Evolutionary conservation across 1,140 invertebrate species (phyloP), one percentile per base, ranked within the genome.

Genomic region (Ridgeia piscesae): DNA sequence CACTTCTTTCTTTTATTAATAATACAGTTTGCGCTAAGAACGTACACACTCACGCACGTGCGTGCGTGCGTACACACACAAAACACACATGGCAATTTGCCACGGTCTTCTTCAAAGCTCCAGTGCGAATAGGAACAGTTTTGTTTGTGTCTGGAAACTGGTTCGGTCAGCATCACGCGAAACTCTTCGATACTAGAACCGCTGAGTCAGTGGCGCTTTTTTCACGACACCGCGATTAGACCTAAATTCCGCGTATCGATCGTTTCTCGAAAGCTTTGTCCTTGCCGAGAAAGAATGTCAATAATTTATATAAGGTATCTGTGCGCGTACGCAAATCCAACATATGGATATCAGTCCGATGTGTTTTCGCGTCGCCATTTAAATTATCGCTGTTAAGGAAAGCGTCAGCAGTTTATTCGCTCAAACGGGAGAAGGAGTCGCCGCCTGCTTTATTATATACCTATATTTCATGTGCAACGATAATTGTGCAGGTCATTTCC

Each of bases 401-500:
- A 77, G 27, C 0, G 58, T 77, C 58, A 77, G 2, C 0, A 21
- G 58, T 31, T 31, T 77, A 31, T 17, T 21, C 58, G 27, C 42
- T 42, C 27, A 77, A 4, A 21, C 6, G 58, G 27, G 58, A 77
- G 17, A 77, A 2, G 2, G 58, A 31, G 58, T 77, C 58, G 58
- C 8, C 27, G 27, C 0, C 27, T 77, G 17, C 58, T 77, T 77
- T 77, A 77, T 77, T 77, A 77, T 77, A 21, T 8, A 77, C 4
- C 58, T 77, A 77, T 77, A 77, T 77, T 77, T 77, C 58, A 77
- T 77, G 58, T 77, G 58, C 58, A 77, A 0, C 58, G 58, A 77
- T 77, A 77, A 77, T 77, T 31, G 58, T 77, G 58, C 58, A 77
- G 58, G 58, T 77, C 58, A 77, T 77, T 77, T 77, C 58, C 58